phyloP scores from a whole-genome alignment of 2,113 vertebrate species.

The Chaetorhynchus papuensis region DNA sequence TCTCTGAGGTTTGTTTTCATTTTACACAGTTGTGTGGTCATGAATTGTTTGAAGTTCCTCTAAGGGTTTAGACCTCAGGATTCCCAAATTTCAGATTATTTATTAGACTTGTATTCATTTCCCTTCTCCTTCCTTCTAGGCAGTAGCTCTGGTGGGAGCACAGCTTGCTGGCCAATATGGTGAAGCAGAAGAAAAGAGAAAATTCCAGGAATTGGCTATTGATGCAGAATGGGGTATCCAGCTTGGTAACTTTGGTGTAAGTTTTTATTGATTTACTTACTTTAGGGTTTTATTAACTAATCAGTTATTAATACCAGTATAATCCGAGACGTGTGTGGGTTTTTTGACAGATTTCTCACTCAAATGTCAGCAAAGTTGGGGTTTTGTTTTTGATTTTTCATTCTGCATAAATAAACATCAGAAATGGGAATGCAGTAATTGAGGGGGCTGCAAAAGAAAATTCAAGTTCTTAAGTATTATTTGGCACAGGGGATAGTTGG shows the following conservation, averaged over 20 bases:
- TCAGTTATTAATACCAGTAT: background rate
- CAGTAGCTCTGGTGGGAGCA: conserved; percentile 84
- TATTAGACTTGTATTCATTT: background rate
- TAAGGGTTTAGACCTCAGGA: background rate
- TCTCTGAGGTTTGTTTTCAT: background rate
- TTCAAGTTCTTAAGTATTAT: background rate
- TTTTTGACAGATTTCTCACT: background rate
- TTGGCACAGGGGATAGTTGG: background rate
- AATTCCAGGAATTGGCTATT: conserved; percentile 82
- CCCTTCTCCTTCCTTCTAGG: conserved; percentile 65
- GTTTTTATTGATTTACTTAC: background rate
- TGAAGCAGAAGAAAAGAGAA: conserved; percentile 72
- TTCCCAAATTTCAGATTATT: background rate
- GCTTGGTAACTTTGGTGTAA: conserved; percentile 84
- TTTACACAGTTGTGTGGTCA: background rate
- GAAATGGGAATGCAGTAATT: background rate
- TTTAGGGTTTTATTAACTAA: background rate
- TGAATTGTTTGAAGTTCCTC: background rate
- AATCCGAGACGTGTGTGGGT: too few species aligned
- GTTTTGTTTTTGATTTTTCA: background rate
- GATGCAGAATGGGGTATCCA: conserved; percentile 91
- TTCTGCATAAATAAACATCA: background rate
- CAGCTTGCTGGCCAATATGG: conserved; percentile 78
- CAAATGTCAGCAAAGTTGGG: background rate
- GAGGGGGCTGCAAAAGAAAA: background rate